These are phyloP conservation scores for Ceratothoa steindachneri DNA, from an alignment of 2,888 invertebrate species.

Conservation along the genomic window DNA sequence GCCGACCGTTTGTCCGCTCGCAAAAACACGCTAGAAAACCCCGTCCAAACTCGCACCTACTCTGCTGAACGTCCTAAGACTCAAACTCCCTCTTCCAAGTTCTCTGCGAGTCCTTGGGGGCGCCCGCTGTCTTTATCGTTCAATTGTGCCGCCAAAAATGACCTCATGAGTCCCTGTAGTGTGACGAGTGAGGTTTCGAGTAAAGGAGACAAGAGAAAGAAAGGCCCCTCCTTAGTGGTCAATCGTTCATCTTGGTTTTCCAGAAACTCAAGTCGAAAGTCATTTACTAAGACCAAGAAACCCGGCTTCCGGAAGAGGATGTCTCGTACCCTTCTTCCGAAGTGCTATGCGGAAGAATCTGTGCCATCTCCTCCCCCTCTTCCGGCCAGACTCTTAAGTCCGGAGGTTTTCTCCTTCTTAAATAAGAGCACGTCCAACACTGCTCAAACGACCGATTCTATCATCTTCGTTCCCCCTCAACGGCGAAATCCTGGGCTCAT, in stretches of 20 bases:
- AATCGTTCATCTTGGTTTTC: slow-evolving; percentile 37
- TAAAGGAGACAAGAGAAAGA: slow-evolving; percentile 22
- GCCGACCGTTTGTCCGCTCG: slow-evolving; percentile 24
- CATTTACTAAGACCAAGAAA: slow-evolving; percentile 4
- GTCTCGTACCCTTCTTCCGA: neutral
- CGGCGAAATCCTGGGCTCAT: slow-evolving; percentile 18
- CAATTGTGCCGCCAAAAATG: slow-evolving; percentile 22
- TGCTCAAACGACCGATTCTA: slow-evolving; percentile 9
- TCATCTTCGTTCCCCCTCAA: slow-evolving; percentile 43
- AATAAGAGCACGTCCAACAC: slow-evolving; percentile 17
- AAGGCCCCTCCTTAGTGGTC: slow-evolving; percentile 37
- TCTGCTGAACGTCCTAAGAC: slow-evolving; percentile 41
- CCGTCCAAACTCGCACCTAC: slow-evolving; percentile 29
- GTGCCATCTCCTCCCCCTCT: slow-evolving; percentile 19
- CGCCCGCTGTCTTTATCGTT: slow-evolving; percentile 37
- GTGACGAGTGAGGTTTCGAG: slow-evolving; percentile 40
- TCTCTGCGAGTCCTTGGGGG: slow-evolving; percentile 17
- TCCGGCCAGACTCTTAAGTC: slow-evolving; percentile 25
- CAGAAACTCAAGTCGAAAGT: slow-evolving; percentile 29
- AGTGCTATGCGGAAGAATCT: neutral
- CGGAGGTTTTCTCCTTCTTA: slow-evolving; percentile 30
- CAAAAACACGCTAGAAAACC: slow-evolving; percentile 30
- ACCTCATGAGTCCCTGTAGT: slow-evolving; percentile 41
- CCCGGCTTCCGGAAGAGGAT: slow-evolving; percentile 12
- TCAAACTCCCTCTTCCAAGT: slow-evolving; percentile 18